A percentile compares a stretch with the other conserved stretches of the same genome.
These are phyloP conservation scores for Rhagoletis pomonella DNA, from an alignment of 1,140 invertebrate species.

Conservation along the genomic window DNA sequence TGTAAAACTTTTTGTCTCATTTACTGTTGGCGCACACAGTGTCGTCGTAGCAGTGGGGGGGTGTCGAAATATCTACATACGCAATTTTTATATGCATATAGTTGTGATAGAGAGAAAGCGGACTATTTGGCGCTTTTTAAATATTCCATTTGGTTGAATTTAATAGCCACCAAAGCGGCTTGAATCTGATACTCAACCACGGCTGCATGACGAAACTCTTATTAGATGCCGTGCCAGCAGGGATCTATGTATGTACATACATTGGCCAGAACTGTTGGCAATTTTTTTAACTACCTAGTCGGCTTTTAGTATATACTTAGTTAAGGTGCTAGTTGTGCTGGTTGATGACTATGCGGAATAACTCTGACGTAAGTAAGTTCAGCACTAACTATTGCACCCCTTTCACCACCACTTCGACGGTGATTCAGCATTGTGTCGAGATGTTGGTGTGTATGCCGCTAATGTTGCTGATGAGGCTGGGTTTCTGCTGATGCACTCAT, in stretches of 20 bases:
- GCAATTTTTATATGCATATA: background rate
- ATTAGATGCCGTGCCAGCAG: background rate
- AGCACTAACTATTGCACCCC: background rate
- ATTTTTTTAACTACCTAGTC: constrained; percentile 34
- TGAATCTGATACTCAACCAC: background rate
- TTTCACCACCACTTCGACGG: background rate
- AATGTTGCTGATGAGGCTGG: constrained; percentile 50
- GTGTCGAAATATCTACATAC: background rate
- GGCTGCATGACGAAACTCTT: background rate
- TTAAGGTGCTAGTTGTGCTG: constrained; percentile 3
- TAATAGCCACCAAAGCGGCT: constrained; percentile 37
- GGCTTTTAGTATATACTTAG: constrained; percentile 17
- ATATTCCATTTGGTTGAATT: constrained; percentile 49
- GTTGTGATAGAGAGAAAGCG: background rate
- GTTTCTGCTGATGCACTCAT: constrained; percentile 49
- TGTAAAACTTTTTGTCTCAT: constrained; percentile 39
- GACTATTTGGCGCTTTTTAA: constrained; percentile 49
- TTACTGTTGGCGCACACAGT: background rate
- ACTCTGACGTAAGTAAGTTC: background rate
- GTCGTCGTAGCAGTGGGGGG: background rate
- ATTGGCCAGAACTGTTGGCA: background rate
- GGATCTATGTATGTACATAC: no score
- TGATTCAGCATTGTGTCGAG: background rate
- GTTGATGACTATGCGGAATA: constrained; percentile 16
- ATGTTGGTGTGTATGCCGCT: constrained; percentile 17